Evolutionary conservation across 92 coral and sea anemone genomes (phyloP).

Genomic region (Parazoanthus swiftii): DNA sequence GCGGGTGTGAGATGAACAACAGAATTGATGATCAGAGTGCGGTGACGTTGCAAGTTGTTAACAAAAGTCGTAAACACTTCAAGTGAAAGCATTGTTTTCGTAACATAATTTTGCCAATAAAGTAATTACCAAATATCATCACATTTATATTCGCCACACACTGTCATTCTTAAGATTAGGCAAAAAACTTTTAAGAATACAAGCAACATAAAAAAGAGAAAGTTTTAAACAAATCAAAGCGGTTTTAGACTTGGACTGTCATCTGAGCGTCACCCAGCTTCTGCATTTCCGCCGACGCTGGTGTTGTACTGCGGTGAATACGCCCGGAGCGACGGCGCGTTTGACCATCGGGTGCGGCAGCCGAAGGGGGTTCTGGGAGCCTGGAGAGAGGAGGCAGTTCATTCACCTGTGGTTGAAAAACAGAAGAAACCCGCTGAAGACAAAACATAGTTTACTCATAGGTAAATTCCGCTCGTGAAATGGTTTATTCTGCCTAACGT

Average conservation of each 20-base stretch:
- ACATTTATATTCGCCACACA: neutral
- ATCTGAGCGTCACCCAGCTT: neutral
- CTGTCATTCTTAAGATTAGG: neutral
- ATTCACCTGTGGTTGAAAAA: conserved; percentile 9
- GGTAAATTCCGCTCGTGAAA: too few relatives aligned
- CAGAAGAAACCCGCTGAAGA: neutral
- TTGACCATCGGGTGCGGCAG: conserved; percentile 10
- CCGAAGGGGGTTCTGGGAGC: conserved; percentile 24
- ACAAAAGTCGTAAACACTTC: neutral
- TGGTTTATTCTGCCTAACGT: too few relatives aligned
- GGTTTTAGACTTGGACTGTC: conserved; percentile 10
- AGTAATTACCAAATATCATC: neutral
- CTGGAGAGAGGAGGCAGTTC: conserved; percentile 29
- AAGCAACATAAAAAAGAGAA: neutral
- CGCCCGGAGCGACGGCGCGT: conserved; percentile 24
- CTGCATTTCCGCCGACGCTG: conserved; percentile 35
- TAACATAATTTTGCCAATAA: too few relatives aligned
- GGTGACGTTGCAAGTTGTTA: neutral
- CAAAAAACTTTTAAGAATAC: neutral
- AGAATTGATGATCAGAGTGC: neutral
- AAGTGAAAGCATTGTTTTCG: neutral
- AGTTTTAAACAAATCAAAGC: neutral
- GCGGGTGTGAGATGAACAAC: too few relatives aligned
- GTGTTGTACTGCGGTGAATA: conserved; percentile 34
- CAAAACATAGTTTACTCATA: too few relatives aligned